phyloP scores from a whole-genome alignment of 2,797 vertebrate species.

The Hydrophis major region DNA sequence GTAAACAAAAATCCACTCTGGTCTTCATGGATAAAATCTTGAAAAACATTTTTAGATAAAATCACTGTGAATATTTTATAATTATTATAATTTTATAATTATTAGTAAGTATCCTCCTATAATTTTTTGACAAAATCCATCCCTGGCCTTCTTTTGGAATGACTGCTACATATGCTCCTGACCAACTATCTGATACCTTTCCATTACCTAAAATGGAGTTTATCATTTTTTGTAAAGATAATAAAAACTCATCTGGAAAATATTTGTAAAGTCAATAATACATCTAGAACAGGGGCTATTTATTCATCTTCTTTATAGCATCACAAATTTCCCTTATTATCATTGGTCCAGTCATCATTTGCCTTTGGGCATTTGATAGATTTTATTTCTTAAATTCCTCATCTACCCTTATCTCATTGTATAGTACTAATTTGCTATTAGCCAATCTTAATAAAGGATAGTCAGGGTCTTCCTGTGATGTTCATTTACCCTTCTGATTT shows the following conservation, averaged over 20 bases:
- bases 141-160: background rate
- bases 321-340: background rate
- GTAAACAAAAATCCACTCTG: background rate
- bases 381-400: background rate
- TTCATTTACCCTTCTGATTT: background rate
- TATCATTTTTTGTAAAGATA: background rate
- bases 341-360: background rate
- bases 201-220: background rate
- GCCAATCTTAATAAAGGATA: background rate
- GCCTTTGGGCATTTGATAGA: background rate
- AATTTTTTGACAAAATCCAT: background rate
- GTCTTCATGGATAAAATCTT: background rate
- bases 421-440: background rate
- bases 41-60: background rate
- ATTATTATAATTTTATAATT: background rate
- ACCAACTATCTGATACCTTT: background rate
- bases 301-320: background rate
- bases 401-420: background rate
- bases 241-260: background rate
- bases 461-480: background rate
- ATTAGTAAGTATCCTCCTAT: background rate
- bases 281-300: background rate
- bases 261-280: background rate
- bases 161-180: background rate
- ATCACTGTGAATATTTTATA: background rate